phyloP scores from a whole-genome alignment of 2,797 vertebrate genomes.

The Characodon lateralis region DNA sequence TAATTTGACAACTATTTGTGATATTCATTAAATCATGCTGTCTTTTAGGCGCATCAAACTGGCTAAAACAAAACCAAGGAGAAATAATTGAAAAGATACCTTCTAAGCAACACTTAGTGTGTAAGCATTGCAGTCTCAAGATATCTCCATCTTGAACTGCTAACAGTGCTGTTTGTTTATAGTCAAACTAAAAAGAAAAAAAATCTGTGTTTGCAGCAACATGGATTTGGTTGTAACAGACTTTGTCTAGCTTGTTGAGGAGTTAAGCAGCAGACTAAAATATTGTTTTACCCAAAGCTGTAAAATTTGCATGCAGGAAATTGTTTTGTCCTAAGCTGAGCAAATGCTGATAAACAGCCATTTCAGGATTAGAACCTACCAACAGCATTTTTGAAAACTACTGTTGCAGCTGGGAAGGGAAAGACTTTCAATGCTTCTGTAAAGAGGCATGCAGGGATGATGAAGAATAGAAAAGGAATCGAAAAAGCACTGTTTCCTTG shows the following conservation, averaged over 20 bases:
- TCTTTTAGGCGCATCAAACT: not conserved
- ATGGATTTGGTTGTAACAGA: slow-evolving; percentile 9
- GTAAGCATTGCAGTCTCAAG: not conserved
- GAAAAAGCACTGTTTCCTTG: not conserved
- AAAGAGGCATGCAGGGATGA: not conserved
- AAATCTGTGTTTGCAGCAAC: not conserved
- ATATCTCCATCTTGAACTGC: not conserved
- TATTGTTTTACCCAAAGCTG: slow-evolving; percentile 10
- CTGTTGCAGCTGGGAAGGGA: not conserved
- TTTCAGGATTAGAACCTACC: slow-evolving; percentile 6
- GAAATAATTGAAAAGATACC: not conserved
- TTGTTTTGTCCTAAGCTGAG: slow-evolving; percentile 13
- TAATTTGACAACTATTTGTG: not conserved
- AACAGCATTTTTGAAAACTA: slow-evolving; percentile 10
- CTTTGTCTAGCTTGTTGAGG: slow-evolving; percentile 3
- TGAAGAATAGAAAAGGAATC: not conserved
- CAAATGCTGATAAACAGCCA: not conserved
- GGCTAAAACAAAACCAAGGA: not conserved
- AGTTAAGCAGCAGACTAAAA: not conserved
- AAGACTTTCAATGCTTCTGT: not conserved
- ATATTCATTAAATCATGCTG: not conserved
- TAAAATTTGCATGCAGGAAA: not conserved
- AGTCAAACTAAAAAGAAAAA: not conserved
- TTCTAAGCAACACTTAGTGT: not conserved
- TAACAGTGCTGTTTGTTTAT: not conserved